Evolutionary conservation across 2,888 invertebrate species (phyloP), one percentile per base, ranked within the genome.

Genomic region (Bedellia somnulentella): DNA sequence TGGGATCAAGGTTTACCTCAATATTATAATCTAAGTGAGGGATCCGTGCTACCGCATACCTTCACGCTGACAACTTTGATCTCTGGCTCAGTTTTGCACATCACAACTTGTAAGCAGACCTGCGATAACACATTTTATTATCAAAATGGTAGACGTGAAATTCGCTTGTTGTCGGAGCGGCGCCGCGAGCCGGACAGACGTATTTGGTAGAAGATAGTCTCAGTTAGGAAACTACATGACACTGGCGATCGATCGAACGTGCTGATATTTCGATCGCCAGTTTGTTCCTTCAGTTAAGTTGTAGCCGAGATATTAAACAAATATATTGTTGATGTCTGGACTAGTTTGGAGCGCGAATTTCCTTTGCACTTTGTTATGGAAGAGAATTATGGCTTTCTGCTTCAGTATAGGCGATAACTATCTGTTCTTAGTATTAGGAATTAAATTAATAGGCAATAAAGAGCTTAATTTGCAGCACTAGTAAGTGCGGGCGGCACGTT

Each of bases 201-300:
- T 59, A 57, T 57, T 60, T 53, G 53, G 53, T 38, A 39, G 45
- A 42, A 48, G 51, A 55, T 46, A 40, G 40, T 48, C 47, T 52
- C 39, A 44, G 48, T 52, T 47, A 47, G 50, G 50, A 46, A 46
- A 44, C 44, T 47, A 52, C 53, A 56, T 51, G 57, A 57, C 51
- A 57, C 53, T 47, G 53, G 47, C 10, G 46, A 44, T 47, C 46
- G 47, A 52, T 52, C 49, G 48, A 49, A 49, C 52, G 54, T 52
- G 57, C 46, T 39, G 49, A 43, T 47, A 45, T 54, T 47, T 44
- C 28, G n/a, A n/a, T n/a, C 18, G 22, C 9, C 9, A 5, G 21
- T 14, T 28, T 22, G 23, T 41, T 43, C n/a, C n/a, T n/a, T n/a
- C 43, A 15, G 10, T 23, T 22, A 23, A 13, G n/a, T 14, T 14